Evolutionary conservation across 2,888 invertebrate genomes (phyloP).

Genomic region (Clostera curtula): DNA sequence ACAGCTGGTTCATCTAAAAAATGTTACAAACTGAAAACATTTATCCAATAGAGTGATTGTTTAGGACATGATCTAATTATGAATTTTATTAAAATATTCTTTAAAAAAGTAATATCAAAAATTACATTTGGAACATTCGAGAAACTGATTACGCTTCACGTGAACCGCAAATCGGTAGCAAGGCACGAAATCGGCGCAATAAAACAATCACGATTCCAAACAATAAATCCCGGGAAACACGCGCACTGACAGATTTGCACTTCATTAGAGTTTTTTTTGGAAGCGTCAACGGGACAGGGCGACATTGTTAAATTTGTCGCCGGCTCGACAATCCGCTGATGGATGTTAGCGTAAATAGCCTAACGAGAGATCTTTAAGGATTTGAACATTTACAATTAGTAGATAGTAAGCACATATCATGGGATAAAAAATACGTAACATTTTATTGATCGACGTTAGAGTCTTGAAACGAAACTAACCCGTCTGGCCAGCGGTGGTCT

Average conservation of each 20-base stretch:
- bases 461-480: no score
- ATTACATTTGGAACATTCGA: no score
- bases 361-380: slow-evolving; percentile 28
- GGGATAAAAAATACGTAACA: no score
- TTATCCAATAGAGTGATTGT: no score
- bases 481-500: no score
- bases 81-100: no score
- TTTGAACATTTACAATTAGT: no score
- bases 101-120: no score
- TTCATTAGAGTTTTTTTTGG: slow-evolving; percentile 49
- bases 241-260: slow-evolving; percentile 61
- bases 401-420: background rate
- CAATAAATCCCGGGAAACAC: slow-evolving; percentile 53
- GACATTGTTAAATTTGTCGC: slow-evolving; percentile 70
- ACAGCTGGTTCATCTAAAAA: no score
- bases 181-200: slow-evolving; percentile 26
- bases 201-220: slow-evolving; percentile 40
- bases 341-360: slow-evolving; percentile 61
- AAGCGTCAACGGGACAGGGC: slow-evolving; percentile 26
- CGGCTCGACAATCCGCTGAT: slow-evolving; percentile 44
- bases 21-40: no score
- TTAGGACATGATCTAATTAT: no score
- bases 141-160: slow-evolving; percentile 12
- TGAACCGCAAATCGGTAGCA: slow-evolving; percentile 24
- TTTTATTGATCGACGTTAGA: no score